Evolutionary conservation across 2,888 invertebrate species (phyloP), one percentile per base, ranked within the genome.

Genomic region (Fissipunctia ypsillon): DNA sequence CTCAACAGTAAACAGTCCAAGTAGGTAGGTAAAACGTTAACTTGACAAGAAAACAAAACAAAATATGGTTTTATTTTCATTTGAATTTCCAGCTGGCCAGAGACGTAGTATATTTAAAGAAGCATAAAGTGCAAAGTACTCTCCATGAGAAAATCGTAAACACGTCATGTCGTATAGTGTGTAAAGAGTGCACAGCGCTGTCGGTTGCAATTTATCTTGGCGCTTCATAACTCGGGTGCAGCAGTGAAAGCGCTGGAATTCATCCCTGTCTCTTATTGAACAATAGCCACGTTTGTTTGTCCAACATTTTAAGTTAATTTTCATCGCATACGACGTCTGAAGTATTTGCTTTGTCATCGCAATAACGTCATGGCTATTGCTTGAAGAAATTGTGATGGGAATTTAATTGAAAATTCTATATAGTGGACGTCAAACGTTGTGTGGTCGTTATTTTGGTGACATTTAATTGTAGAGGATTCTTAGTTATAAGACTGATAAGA

Each of bases 231-330:
- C 91, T 89, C 78, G 85, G 81, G 80, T 84, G 61, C 63, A 81
- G 76, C 76, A 87, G 90, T 88, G 90, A 92, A 91, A 91, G 91
- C 91, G 78, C 84, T 88, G 88, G 89, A 91, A 92, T 92, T 90
- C 61, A 45, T 63, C 63, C 87, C 85, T 81, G 84, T 86, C 86
- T 88, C 88, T 85, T 89, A 90, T 88, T 89, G 90, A 87, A 92
- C 91, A 92, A 92, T 90, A 87, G 87, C 81, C 83, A 84, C 88
- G 86, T 86, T 81, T 88, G 86, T 89, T 90, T 87, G 83, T 81
- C 82, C 87, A 90, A 89, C 87, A 89, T 89, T 89, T 79, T 84
- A 85, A 84, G 84, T 88, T 87, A 84, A 89, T 88, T 89, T 84
- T 81, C 76, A 78, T 86, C 63, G 60, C 57, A 63, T 83, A 84